A percentile compares a stretch with the other conserved stretches of the same genome.
These are phyloP conservation scores for Norana najaformis DNA, from an alignment of 2,888 invertebrate genomes.

Conservation along the genomic window DNA sequence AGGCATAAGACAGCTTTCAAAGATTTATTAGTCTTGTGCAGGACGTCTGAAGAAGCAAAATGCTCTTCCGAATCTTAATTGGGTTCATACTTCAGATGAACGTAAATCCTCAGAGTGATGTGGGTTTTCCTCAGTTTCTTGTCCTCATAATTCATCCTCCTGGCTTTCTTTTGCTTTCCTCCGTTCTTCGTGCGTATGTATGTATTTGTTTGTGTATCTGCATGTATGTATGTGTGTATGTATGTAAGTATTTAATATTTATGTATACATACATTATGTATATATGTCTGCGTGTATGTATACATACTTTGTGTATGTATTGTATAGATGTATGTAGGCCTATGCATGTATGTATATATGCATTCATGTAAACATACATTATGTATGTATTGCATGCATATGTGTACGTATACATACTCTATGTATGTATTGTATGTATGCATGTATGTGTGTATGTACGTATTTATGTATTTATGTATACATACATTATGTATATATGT, in stretches of 20 bases:
- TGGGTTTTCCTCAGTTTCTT: not conserved
- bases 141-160: not conserved
- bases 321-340: not conserved
- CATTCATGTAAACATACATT: not conserved
- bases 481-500: too few relatives aligned
- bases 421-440: too few relatives aligned
- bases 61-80: not conserved
- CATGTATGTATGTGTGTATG: not conserved
- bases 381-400: not conserved
- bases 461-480: too few relatives aligned
- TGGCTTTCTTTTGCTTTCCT: not conserved
- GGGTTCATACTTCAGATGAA: not conserved
- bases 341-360: not conserved
- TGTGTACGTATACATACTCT: too few relatives aligned
- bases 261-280: not conserved
- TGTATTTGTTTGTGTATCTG: not conserved
- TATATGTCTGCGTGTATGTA: not conserved
- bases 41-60: not conserved
- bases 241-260: not conserved
- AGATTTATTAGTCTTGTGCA: conserved; percentile 1
- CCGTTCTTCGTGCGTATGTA: not conserved
- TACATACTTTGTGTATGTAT: not conserved
- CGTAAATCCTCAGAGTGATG: not conserved
- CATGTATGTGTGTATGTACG: too few relatives aligned
- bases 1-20: not conserved